Base-by-base conservation (phyloP, 92 coral and sea anemone genomes). In the Siderastrea radians region DNA sequence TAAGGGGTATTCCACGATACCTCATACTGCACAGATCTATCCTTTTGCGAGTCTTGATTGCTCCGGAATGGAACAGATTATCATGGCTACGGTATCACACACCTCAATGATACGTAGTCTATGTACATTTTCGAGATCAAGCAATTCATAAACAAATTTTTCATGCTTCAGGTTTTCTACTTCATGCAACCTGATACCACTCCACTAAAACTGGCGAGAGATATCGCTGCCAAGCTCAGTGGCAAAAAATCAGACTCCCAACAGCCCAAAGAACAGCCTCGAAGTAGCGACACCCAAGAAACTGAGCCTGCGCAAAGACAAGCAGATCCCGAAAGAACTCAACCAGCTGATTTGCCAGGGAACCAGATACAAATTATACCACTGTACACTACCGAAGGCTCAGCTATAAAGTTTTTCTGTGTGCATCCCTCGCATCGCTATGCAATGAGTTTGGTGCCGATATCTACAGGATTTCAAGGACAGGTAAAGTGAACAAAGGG, bases 121-220 rank as follows among this genome's bases (percentile, higher is more conserved):
- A 47, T 12, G 49, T 15, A 49, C 1, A 51, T 10, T 7, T 1
- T 7, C 7, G 1, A 55, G 60, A 7, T 55, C 5, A 13, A 13
- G 1, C 60, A 6, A 26, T 11, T 1, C 1, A 16, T 5, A 2
- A 47, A 5, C 5, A 8, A 16, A 13, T 4, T 49, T 26, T 45
- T 6, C 19, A 16, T 38, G 44, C 76, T 77, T 19, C 72, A 96
- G 99, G 91, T 93, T 5, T 92, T 90, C 76, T 94, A 96, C 90
- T 96, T 96, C 51, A 94, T 96, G 95, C 98, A 96, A 78, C 99
- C 96, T 2, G 95, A 96, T 47, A 94, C 96, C 1, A 92, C 98
- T 7, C 86, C 90, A 1, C 11, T 69, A 13, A 90, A 86, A 60
- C 73, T 96, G n/a, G 92, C 79, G 1, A 81, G 72, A 49, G 99